Conservation (phyloP, 2,888 invertebrate genomes). For the Deilephila elpenor region DNA sequence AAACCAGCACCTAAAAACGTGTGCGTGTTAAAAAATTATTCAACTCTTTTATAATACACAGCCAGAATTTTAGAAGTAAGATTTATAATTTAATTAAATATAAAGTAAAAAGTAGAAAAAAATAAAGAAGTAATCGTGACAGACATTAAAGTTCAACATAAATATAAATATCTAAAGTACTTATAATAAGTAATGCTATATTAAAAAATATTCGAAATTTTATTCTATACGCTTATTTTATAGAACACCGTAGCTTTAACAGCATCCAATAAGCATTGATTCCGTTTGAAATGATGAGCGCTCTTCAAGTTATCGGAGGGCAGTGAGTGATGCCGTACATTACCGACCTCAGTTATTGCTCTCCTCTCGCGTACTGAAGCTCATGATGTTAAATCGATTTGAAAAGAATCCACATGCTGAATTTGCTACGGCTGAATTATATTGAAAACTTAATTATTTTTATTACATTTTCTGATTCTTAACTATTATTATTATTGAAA, state of each 20-base stretch:
- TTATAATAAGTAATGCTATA: no score
- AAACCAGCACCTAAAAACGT: no score
- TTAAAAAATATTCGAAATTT: no score
- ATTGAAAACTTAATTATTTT: not conserved
- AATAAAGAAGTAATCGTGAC: no score
- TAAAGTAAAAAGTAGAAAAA: no score
- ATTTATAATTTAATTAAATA: no score
- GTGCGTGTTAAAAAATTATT: not conserved
- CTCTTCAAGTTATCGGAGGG: not conserved
- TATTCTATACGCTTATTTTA: not conserved
- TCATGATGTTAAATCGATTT: not conserved
- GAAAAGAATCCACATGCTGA: not conserved
- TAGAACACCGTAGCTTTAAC: not conserved
- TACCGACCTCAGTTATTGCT: not conserved
- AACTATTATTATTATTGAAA: no score
- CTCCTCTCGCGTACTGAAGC: not conserved
- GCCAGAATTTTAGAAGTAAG: no score
- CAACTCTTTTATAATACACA: no score
- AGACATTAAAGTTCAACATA: no score
- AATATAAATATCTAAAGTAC: no score
- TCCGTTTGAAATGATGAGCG: conserved; percentile 1
- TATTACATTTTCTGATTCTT: no score
- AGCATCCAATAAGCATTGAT: conserved; percentile 11
- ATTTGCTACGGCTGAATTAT: not conserved
- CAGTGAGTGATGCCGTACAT: not conserved